phyloP scores from a whole-genome alignment of 1,140 invertebrate genomes.

The Leptopilina clavipes region DNA sequence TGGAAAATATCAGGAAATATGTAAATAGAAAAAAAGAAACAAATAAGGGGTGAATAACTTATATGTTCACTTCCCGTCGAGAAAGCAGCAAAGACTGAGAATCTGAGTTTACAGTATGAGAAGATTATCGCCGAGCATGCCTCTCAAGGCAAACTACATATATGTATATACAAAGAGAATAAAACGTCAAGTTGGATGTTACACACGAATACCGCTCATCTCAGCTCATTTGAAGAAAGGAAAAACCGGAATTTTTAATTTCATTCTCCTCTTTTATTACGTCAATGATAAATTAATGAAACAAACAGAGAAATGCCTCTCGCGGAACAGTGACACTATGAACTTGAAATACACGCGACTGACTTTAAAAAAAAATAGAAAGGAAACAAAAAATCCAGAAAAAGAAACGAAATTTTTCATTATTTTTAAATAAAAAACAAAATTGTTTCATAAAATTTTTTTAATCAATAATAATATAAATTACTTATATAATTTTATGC shows the following conservation, averaged over 20 bases:
- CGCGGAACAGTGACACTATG: not conserved
- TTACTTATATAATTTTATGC: not conserved
- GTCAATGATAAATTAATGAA: constrained; percentile 5
- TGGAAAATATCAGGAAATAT: not conserved
- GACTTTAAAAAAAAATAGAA: not conserved
- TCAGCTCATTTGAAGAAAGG: not conserved
- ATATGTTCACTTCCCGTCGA: not conserved
- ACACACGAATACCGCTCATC: not conserved
- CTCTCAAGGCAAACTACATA: constrained; percentile 11
- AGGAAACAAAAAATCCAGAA: not conserved
- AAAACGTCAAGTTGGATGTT: not conserved
- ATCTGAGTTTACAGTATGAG: not conserved
- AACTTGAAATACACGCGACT: not conserved
- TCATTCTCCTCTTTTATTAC: not conserved
- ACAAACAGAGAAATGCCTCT: not conserved
- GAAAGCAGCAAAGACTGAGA: constrained; percentile 4
- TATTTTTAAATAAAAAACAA: too few species aligned
- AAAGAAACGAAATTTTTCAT: not conserved
- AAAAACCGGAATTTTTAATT: constrained; percentile 6
- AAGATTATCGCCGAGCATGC: not conserved
- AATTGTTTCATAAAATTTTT: not conserved
- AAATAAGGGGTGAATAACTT: not conserved
- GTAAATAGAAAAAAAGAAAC: not conserved
- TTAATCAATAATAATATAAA: not conserved
- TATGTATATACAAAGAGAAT: not conserved